Evolutionary conservation across 2,888 invertebrate genomes (phyloP), one percentile per base, ranked within the genome.

Genomic region (Chymomyza procnemis): DNA sequence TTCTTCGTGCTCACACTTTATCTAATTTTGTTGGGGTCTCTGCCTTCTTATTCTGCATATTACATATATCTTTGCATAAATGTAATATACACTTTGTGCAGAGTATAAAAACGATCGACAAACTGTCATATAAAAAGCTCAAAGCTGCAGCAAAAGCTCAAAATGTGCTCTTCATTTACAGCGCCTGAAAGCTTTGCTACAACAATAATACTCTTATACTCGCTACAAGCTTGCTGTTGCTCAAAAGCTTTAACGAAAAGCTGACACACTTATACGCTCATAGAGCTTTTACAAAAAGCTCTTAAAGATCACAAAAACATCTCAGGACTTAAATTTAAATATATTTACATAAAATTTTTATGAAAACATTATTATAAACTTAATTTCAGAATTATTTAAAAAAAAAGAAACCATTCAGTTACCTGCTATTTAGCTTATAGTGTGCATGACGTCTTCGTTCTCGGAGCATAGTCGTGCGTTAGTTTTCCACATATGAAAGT

Each of bases 351-450:
- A 41, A 41, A 9, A 34, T 41, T 41, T 41, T 12, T 12, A 41
- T 3, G 12, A 5, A 12, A 41, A 41, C n/a, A n/a, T n/a, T n/a
- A n/a, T n/a, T n/a, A n/a, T n/a, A n/a, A n/a, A n/a, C n/a, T n/a
- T n/a, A n/a, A n/a, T n/a, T n/a, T n/a, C n/a, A n/a, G n/a, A n/a
- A n/a, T n/a, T n/a, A n/a, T n/a, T n/a, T n/a, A n/a, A n/a, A n/a
- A n/a, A n/a, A n/a, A n/a, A n/a, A n/a, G n/a, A n/a, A n/a, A 12
- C 34, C 34, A 41, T 70, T 69, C 18, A 89, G 92, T 93, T 91
- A 95, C 95, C 96, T 95, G 89, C 96, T 93, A 91, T 97, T 97
- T 77, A 96, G 96, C 90, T 97, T 97, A 92, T 96, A 93, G 92
- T 96, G 96, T 92, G 95, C 95, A 93, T 97, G 97, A 85, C 95